Evolutionary conservation across 2,888 invertebrate genomes (phyloP), one percentile per base, ranked within the genome.

Genomic region (Candidula unifasciata): DNA sequence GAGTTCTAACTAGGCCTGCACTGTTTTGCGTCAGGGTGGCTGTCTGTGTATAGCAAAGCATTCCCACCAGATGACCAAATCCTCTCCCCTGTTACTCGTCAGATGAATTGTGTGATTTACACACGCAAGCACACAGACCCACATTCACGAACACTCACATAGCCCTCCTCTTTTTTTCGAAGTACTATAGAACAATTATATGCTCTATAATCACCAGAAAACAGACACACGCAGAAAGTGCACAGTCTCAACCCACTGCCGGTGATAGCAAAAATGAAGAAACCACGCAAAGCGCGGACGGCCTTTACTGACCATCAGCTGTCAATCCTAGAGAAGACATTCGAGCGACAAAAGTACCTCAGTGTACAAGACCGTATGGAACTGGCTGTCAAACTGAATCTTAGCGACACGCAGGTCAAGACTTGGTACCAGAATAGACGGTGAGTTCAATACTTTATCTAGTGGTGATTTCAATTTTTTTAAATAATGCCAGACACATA

Each of bases 341-440:
- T 99, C 94, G 98, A 99, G 94, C 95, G 97, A 87, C 98, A 99
- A 94, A 99, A 99, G 94, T 99, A 94, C 88, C 90, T 94, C n/a
- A 93, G 93, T 83, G 93, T 93, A 3, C 99, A 99, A 94, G 99
- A 99, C 94, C 91, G 99, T 89, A 98, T 99, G 97, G 99, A 99
- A 94, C 95, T 99, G 91, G 99, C 99, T 0, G 97, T 98, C 79
- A 97, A 95, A 95, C 93, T 99, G 91, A 97, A 98, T 92, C 95
- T 99, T 85, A 98, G 98, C 71, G 99, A 99, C 94, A 99, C 99
- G 80, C 99, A 99, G 95, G 99, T 99, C 94, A 99, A 99, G 95
- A 99, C 99, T 92, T 99, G 99, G 99, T 99, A 99, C 94, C 99
- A 99, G 94, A 99, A 99, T 94, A 95, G 99, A 95, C 96, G 99